Base-by-base conservation (phyloP, 2,113 vertebrate species). In the Gorsachius goisagi region DNA sequence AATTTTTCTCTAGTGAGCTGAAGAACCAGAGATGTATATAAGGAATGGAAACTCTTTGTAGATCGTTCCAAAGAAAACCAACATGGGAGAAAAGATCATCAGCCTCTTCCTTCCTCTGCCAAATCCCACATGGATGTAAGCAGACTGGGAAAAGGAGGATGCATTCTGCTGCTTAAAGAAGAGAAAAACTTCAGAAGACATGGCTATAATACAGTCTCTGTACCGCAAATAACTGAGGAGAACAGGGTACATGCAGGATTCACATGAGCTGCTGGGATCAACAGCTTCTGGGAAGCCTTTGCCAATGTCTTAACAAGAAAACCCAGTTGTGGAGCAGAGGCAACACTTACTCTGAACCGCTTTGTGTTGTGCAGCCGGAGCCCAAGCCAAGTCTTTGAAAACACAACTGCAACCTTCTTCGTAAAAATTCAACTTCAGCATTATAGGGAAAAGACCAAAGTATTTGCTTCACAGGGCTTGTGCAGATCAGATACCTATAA, bases 251-350 rank as follows among this genome's bases (percentile, higher is more conserved):
- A 60, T 5, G 53, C 22, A 83, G 58, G 75, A 76, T 67, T 92
- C 88, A 75, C n/a, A 82, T 21, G 53, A 88, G 58, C 67, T 93
- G 39, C 79, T 92, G 82, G 58, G 75, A 88, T 88, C 71, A 95
- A 82, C 71, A 85, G 66, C 50, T 95, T 85, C 91, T 92, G 66
- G 52, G 28, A 85, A 92, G n/a, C 5, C 37, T 91, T 85, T 95
- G 85, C 71, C 91, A 85, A 15, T 20, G 28, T 72, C 82, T 93
- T 79, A 72, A 72, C 90, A 92, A 92, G 62, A 63, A 93, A 96
- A 90, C 30, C 4, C 8, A 22, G 6, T 19, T 83, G 35, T 33
- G 28, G 74, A 82, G 69, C 69, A 58, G 77, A 84, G 71, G 53
- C 47, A 92, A 15, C 15, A 41, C 37, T 89, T 44, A 76, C 37